Evolutionary conservation across 2,113 vertebrate genomes (phyloP).

Genomic region (Chaetodon trifascialis): DNA sequence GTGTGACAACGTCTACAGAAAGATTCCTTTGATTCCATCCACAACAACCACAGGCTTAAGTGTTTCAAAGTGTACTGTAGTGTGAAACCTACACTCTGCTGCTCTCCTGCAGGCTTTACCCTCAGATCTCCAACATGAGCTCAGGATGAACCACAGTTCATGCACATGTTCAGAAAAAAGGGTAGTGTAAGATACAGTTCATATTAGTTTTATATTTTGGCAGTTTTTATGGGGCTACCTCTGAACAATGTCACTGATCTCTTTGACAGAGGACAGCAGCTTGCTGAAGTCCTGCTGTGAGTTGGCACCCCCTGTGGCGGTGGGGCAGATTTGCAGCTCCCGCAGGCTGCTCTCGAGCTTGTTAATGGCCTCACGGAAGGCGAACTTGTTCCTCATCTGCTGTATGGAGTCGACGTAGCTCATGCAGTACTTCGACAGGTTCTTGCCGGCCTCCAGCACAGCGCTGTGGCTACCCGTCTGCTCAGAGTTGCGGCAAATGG

Average conservation of each 20-base stretch:
- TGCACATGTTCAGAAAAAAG: conserved; percentile 14
- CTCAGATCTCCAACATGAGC: conserved; percentile 26
- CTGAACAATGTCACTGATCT: conserved; percentile 98
- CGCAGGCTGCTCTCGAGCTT: conserved; percentile 95
- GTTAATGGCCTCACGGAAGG: conserved; percentile 98
- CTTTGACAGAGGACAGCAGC: conserved; percentile 94
- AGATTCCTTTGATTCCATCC: conserved; percentile 52
- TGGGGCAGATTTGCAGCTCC: conserved; percentile 96
- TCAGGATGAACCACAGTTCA: conserved; percentile 25
- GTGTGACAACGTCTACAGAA: conserved; percentile 20
- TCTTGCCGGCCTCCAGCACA: conserved; percentile 96
- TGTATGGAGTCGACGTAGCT: conserved; percentile 98
- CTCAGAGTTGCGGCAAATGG: conserved; percentile 93
- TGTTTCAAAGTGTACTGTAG: conserved; percentile 54
- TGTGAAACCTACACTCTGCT: conserved; percentile 23
- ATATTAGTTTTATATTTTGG: conserved; percentile 39
- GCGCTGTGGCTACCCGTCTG: conserved; percentile 95
- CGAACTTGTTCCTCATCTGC: conserved; percentile 98
- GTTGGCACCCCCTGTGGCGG: conserved; percentile 87
- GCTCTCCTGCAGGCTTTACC: conserved; percentile 19
- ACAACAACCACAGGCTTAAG: conserved; percentile 67
- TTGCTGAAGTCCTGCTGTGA: conserved; percentile 96
- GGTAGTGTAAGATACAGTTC: conserved; percentile 37
- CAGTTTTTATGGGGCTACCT: conserved; percentile 88
- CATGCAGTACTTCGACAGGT: conserved; percentile 94